These are phyloP conservation scores for Pomatostomus ruficeps DNA, from an alignment of 2,113 vertebrate genomes.

Conservation along the genomic window DNA sequence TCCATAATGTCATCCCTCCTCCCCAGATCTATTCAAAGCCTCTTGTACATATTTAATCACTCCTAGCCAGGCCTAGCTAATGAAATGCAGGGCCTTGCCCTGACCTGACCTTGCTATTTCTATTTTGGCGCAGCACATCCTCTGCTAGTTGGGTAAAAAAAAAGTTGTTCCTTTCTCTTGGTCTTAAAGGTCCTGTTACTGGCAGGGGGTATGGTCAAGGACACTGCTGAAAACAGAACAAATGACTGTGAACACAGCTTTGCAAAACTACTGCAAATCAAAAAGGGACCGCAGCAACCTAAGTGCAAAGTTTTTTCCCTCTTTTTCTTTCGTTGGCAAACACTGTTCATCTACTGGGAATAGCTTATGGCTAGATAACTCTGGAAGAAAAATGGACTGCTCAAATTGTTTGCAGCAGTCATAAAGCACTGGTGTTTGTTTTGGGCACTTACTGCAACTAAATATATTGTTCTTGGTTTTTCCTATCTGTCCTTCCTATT, in stretches of 20 bases:
- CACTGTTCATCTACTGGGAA: neutral
- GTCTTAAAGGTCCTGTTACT: slow-evolving; percentile 66
- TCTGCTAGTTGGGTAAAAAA: slow-evolving; percentile 60
- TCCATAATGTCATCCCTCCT: slow-evolving; percentile 57
- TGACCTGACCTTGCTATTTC: slow-evolving; percentile 75
- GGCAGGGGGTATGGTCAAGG: slow-evolving; percentile 58
- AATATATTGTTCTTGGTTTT: neutral
- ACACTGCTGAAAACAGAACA: slow-evolving; percentile 56
- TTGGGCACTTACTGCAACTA: neutral
- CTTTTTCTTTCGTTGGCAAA: neutral
- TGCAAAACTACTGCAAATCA: slow-evolving; percentile 58
- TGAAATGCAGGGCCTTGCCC: slow-evolving; percentile 73
- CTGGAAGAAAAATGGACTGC: neutral
- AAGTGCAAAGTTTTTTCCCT: neutral
- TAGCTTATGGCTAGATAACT: neutral
- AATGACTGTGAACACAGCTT: slow-evolving; percentile 41
- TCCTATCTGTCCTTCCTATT: neutral
- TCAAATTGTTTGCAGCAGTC: neutral
- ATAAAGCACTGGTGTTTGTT: neutral
- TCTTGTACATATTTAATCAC: slow-evolving; percentile 74
- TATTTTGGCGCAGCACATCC: slow-evolving; percentile 72
- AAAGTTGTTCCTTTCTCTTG: slow-evolving; percentile 56
- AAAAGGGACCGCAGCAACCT: neutral
- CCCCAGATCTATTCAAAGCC: slow-evolving; percentile 65
- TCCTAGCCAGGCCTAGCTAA: slow-evolving; percentile 66